Evolutionary conservation across 2,113 vertebrate species (phyloP).

Genomic region (Pristiophorus japonicus): DNA sequence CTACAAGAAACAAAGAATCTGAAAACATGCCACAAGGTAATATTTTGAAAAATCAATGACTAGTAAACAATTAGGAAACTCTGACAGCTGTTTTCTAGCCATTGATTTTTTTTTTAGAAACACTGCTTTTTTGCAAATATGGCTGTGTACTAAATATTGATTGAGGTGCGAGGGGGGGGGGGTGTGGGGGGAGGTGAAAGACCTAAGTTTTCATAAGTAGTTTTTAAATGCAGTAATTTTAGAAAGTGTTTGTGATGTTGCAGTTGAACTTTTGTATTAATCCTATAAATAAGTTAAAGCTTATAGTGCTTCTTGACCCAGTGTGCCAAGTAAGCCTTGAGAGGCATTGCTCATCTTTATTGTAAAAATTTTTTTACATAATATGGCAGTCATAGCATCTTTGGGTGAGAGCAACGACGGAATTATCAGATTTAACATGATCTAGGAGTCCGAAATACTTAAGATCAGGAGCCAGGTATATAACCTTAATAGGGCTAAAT

Average conservation of each 20-base stretch:
- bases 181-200: no score
- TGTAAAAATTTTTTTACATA: not conserved
- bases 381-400: not conserved
- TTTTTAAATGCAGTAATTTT: not conserved
- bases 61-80: not conserved
- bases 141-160: no score
- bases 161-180: no score
- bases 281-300: not conserved
- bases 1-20: not conserved
- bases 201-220: not conserved
- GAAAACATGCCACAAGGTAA: not conserved
- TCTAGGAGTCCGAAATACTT: not conserved
- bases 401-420: not conserved
- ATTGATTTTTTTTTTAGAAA: not conserved
- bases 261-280: not conserved
- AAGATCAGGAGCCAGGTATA: not conserved
- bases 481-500: no score
- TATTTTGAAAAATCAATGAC: slow-evolving; percentile 24
- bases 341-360: not conserved
- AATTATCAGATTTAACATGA: not conserved
- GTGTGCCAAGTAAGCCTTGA: not conserved
- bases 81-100: slow-evolving; percentile 15
- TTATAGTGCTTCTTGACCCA: not conserved
- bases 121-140: not conserved
- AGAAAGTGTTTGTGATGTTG: not conserved